Evolutionary conservation across 2,888 invertebrate genomes (phyloP).

Genomic region (Exocentrus adspersus): DNA sequence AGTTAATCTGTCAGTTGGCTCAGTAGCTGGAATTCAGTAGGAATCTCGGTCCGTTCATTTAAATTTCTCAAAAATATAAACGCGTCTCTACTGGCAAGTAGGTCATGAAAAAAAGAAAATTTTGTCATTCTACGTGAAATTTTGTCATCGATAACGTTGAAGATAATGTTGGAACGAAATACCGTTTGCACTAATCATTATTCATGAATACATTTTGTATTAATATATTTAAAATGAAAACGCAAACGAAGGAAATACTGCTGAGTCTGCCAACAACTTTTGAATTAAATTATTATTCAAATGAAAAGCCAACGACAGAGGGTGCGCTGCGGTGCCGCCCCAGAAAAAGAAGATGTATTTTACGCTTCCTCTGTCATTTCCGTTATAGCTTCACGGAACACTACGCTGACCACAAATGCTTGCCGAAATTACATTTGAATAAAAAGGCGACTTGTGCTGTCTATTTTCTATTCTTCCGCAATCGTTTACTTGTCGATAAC

Average conservation of each 20-base stretch:
- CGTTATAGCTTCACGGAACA: slow-evolving; percentile 53
- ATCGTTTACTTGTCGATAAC: slow-evolving; percentile 30
- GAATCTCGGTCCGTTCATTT: too few species aligned
- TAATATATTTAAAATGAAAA: slow-evolving; percentile 58
- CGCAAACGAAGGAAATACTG: slow-evolving; percentile 55
- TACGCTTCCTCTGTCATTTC: slow-evolving; percentile 56
- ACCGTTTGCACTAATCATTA: slow-evolving; percentile 49
- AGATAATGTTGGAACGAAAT: slow-evolving; percentile 29
- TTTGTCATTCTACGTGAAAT: too few species aligned
- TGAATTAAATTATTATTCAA: slow-evolving; percentile 60
- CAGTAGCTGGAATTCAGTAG: too few species aligned
- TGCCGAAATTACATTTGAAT: slow-evolving; percentile 57
- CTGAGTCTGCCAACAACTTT: slow-evolving; percentile 53
- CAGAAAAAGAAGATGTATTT: slow-evolving; percentile 58
- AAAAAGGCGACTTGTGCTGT: slow-evolving; percentile 46
- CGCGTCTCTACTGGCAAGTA: too few species aligned
- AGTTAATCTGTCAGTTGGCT: too few species aligned
- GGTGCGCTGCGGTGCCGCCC: slow-evolving; percentile 43
- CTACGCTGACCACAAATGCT: slow-evolving; percentile 56
- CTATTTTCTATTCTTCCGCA: slow-evolving; percentile 33
- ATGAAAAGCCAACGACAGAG: slow-evolving; percentile 54
- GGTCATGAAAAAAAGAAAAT: too few species aligned
- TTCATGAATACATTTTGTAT: slow-evolving; percentile 52
- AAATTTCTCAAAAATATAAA: too few species aligned
- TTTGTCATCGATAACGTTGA: slow-evolving; percentile 14